Evolutionary conservation across 2,888 invertebrate species (phyloP).

Genomic region (Carterocephalus palaemon): DNA sequence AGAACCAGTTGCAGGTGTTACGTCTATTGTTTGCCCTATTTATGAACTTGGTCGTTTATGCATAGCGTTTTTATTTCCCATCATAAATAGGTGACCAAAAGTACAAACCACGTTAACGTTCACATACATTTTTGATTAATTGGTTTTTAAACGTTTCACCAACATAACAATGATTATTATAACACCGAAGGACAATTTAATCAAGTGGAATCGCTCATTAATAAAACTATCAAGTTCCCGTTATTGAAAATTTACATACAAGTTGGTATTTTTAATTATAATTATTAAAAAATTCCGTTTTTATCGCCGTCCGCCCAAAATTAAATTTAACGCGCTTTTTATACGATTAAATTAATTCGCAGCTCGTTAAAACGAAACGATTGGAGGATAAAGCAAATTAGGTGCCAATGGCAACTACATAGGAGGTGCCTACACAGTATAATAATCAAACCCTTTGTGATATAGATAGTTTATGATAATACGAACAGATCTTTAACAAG

Average conservation of each 20-base stretch:
- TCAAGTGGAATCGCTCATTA: slow-evolving; percentile 2
- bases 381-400: no score
- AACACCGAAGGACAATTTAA: background rate
- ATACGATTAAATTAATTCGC: background rate
- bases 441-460: no score
- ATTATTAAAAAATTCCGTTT: no score
- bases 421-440: no score
- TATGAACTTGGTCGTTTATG: no score
- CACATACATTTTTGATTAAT: background rate
- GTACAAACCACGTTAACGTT: no score
- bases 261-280: background rate
- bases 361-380: background rate
- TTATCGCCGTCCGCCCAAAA: slow-evolving; percentile 1
- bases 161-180: background rate
- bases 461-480: no score
- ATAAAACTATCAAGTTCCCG: background rate
- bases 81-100: no score
- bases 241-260: slow-evolving; percentile 10
- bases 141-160: background rate
- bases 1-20: background rate
- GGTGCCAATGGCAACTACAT: no score
- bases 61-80: no score
- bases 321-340: background rate
- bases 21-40: no score
- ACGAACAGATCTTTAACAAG: background rate